Conservation (phyloP, 2,797 vertebrate genomes). For the Sebastes vulpes region DNA sequence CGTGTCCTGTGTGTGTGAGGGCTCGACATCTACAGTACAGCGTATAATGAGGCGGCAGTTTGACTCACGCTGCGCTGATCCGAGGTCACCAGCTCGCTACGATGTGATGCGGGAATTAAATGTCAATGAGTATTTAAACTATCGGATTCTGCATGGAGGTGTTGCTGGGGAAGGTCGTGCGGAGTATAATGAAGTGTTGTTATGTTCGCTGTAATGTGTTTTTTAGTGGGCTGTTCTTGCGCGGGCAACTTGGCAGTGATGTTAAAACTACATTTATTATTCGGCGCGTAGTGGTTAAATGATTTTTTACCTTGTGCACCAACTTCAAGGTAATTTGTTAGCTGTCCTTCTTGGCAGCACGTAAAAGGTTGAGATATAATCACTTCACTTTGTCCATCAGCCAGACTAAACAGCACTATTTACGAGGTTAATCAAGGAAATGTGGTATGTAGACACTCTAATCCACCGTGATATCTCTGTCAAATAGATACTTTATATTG, state of each 20-base stretch:
- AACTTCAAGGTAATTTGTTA: slow-evolving; percentile 27
- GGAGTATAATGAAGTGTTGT: slow-evolving; percentile 42
- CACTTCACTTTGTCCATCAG: slow-evolving; percentile 29
- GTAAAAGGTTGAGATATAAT: slow-evolving; percentile 32
- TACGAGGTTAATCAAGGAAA: slow-evolving; percentile 55
- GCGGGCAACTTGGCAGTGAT: background rate
- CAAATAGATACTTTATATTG: slow-evolving; percentile 55
- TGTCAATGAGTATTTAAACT: slow-evolving; percentile 66
- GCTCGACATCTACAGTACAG: slow-evolving; percentile 27
- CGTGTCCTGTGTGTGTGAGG: background rate
- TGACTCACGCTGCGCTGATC: background rate
- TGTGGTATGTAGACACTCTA: slow-evolving; percentile 3
- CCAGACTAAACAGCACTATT: slow-evolving; percentile 62
- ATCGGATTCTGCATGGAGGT: slow-evolving; percentile 18
- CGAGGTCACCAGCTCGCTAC: slow-evolving; percentile 19
- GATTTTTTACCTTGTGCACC: slow-evolving; percentile 6
- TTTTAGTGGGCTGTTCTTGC: slow-evolving; percentile 29
- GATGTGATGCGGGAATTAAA: slow-evolving; percentile 55
- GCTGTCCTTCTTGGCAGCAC: slow-evolving; percentile 30
- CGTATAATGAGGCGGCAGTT: slow-evolving; percentile 11
- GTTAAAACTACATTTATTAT: slow-evolving; percentile 32
- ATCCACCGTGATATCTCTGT: slow-evolving; percentile 21
- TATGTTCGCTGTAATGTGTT: slow-evolving; percentile 39
- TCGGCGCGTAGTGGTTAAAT: background rate
- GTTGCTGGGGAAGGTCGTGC: slow-evolving; percentile 44